phyloP scores from a whole-genome alignment of 2,888 invertebrate genomes.

The Oxytorus armatus region DNA sequence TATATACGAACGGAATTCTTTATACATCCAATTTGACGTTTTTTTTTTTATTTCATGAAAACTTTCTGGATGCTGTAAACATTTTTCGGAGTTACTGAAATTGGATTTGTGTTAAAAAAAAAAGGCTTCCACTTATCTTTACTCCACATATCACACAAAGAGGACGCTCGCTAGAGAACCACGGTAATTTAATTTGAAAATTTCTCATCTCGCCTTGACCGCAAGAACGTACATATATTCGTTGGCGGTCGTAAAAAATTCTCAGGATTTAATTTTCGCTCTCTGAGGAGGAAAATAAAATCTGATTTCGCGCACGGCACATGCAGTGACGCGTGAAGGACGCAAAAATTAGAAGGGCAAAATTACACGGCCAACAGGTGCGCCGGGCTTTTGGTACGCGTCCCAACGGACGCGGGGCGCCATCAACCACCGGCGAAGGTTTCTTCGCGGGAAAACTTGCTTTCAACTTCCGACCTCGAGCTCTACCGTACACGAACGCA shows the following conservation, averaged over 20 bases:
- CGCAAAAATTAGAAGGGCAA: slow-evolving; percentile 68
- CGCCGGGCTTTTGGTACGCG: slow-evolving; percentile 54
- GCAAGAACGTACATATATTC: not conserved
- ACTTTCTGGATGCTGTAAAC: not conserved
- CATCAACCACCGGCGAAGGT: slow-evolving; percentile 1
- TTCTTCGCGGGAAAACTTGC: slow-evolving; percentile 49
- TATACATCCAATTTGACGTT: not conserved
- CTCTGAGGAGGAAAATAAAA: slow-evolving; percentile 8
- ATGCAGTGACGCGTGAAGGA: slow-evolving; percentile 59
- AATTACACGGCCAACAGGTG: slow-evolving; percentile 71
- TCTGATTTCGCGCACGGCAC: slow-evolving; percentile 8
- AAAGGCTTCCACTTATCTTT: not conserved
- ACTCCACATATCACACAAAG: too few species aligned
- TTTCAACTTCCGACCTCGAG: slow-evolving; percentile 66
- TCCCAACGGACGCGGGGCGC: not conserved
- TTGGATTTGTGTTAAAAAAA: not conserved
- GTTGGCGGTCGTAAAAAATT: slow-evolving; percentile 12
- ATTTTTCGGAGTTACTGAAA: too few species aligned
- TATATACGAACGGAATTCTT: not conserved
- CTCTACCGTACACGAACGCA: slow-evolving; percentile 52
- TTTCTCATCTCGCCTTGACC: slow-evolving; percentile 2
- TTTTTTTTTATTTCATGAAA: not conserved
- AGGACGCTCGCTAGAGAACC: not conserved
- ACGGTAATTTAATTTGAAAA: slow-evolving; percentile 24
- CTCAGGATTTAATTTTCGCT: slow-evolving; percentile 47